Conservation (phyloP, 2,888 invertebrate species). For the Drosophila stalkeri region DNA sequence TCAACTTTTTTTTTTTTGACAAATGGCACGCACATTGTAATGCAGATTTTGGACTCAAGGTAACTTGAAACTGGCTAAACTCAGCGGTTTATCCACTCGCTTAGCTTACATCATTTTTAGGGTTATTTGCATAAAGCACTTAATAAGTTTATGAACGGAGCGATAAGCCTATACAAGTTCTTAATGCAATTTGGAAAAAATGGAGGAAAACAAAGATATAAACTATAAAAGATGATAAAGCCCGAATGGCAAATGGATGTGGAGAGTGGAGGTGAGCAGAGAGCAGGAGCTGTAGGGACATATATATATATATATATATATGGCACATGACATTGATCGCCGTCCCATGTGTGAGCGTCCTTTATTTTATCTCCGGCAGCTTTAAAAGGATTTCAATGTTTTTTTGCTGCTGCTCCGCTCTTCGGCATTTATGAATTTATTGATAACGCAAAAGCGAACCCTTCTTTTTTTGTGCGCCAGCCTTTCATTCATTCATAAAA, state of each 20-base stretch:
- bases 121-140: constrained; percentile 59
- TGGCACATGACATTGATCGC: constrained; percentile 74
- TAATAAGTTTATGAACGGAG: constrained; percentile 52
- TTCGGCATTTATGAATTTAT: constrained; percentile 76
- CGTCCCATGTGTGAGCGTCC: constrained; percentile 48
- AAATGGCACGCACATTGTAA: constrained; percentile 65
- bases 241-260: constrained; percentile 9
- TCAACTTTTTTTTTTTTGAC: constrained; percentile 48
- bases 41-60: constrained; percentile 64
- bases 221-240: constrained; percentile 77
- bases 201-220: constrained; percentile 69
- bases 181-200: constrained; percentile 65
- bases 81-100: neutral
- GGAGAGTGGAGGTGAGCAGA: neutral
- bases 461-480: constrained; percentile 28
- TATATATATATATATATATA: constrained; percentile 43
- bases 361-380: constrained; percentile 51
- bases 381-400: constrained; percentile 79
- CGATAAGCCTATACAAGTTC: constrained; percentile 50
- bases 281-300: constrained; percentile 5
- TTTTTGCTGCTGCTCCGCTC: neutral
- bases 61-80: constrained; percentile 50
- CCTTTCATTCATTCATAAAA: constrained; percentile 31
- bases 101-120: constrained; percentile 37
- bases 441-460: constrained; percentile 54